Percentiles rank a stretch among this genome's conserved stretches.
phyloP scores from a whole-genome alignment of 2,113 vertebrate species.

The Onychostoma macrolepis region DNA sequence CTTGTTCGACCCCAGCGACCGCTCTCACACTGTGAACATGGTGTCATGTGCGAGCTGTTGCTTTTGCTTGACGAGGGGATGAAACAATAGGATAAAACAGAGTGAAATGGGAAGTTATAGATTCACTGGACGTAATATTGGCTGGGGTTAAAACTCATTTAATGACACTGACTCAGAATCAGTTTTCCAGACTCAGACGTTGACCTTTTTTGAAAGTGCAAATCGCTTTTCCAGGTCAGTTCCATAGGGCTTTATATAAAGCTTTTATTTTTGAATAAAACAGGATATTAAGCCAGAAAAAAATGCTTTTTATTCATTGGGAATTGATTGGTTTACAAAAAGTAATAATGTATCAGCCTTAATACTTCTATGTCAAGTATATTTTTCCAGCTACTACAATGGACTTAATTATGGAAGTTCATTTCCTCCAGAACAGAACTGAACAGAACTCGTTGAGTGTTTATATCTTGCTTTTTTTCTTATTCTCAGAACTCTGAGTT shows the following conservation, averaged over 20 bases:
- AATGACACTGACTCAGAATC: slow-evolving; percentile 9
- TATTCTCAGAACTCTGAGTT: no score
- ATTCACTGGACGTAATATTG: background rate
- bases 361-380: background rate
- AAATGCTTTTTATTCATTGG: background rate
- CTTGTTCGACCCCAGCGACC: background rate
- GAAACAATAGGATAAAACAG: background rate
- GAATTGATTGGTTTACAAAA: background rate
- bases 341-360: background rate
- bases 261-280: background rate
- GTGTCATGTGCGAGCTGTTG: background rate
- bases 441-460: no score
- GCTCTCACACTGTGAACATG: background rate
- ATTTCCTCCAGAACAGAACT: no score
- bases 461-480: no score
- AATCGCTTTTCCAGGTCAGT: background rate
- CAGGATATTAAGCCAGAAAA: background rate
- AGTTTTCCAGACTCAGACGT: background rate
- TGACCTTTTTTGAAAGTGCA: slow-evolving; percentile 31
- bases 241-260: background rate
- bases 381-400: background rate
- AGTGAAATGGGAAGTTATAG: background rate
- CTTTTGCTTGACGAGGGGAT: background rate
- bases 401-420: background rate
- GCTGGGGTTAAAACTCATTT: slow-evolving; percentile 3